Evolutionary conservation across 2,113 vertebrate genomes (phyloP).

Genomic region (Brachypodius melanocephalos): DNA sequence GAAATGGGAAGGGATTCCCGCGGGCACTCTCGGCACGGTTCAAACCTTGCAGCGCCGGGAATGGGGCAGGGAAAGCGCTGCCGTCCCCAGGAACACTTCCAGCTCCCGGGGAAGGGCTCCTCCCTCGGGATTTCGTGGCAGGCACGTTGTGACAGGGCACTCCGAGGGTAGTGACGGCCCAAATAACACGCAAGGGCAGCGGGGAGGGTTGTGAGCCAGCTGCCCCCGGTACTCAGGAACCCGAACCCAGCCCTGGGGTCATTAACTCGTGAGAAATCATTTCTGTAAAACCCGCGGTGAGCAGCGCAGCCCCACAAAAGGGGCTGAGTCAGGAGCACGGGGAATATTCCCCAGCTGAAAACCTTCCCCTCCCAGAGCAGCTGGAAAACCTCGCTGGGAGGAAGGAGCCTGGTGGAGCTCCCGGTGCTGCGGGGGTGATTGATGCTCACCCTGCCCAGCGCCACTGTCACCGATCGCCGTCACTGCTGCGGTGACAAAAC

Average conservation of each 20-base stretch:
- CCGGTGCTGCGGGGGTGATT: accelerated
- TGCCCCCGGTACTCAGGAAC: accelerated
- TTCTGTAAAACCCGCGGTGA: accelerated
- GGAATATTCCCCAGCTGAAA: not conserved
- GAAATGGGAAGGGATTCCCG: not conserved
- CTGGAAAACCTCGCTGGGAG: accelerated
- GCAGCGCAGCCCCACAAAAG: accelerated
- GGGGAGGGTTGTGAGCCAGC: not conserved
- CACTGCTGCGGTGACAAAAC: accelerated
- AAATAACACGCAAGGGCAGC: not conserved
- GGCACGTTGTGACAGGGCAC: not conserved
- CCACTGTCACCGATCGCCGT: accelerated
- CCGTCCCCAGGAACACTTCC: not conserved
- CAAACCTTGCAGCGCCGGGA: not conserved
- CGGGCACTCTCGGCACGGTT: not conserved
- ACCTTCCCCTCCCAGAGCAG: not conserved
- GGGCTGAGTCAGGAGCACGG: accelerated
- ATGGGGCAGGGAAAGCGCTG: not conserved
- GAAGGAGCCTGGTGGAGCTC: accelerated
- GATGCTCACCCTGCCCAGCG: not conserved
- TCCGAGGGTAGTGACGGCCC: accelerated
- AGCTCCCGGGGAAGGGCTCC: not conserved
- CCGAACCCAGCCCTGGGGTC: accelerated
- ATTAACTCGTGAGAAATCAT: accelerated
- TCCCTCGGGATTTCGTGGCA: not conserved